Base-by-base conservation (phyloP, 2,888 invertebrate genomes). In the Heliconius sara region DNA sequence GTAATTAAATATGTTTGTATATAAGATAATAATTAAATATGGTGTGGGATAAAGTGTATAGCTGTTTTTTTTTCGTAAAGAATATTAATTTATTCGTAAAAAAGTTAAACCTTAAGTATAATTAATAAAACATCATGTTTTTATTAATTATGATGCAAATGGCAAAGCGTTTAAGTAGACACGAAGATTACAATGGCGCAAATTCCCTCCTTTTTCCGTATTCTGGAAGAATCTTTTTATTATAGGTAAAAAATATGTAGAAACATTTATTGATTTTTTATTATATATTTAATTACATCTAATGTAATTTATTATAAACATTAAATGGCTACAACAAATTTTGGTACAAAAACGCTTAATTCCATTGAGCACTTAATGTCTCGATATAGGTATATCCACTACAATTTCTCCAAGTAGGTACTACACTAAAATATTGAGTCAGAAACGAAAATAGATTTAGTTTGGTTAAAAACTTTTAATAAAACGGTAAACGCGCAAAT, bases 401-500 rank as follows among this genome's bases (percentile, higher is more conserved):
- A 2, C 6, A 52, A 52, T 52, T 52, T 52, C 52, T 52, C 52
- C 6, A 52, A 16, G 47, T 52, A 52, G 16, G 63, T 25, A 63
- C n/a, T 25, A 0, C 25, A 63, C 25, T 12, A 63, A 12, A 13
- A 63, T n/a, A 4, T 63, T 13, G 39, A 43, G 13, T n/a, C 68
- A 43, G n/a, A 39, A 68, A 43, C 25, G 7, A 68, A 43, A 43
- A 70, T 70, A 70, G 16, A 13, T 67, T 34, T 34, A 22, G 43
- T 70, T 43, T 16, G 25, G 16, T 25, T 70, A 25, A 70, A 70
- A 43, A 70, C 16, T 25, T 70, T 43, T 70, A 68, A 39, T n/a
- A 68, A 39, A 68, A 68, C 68, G 13, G 68, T 68, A 43, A 68
- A 68, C 67, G 39, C 4, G 67, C 4, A 39, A 34, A 66, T 39